Base-by-base conservation (phyloP, 2,797 vertebrate genomes). In the Hypotaenidia philippensis region DNA sequence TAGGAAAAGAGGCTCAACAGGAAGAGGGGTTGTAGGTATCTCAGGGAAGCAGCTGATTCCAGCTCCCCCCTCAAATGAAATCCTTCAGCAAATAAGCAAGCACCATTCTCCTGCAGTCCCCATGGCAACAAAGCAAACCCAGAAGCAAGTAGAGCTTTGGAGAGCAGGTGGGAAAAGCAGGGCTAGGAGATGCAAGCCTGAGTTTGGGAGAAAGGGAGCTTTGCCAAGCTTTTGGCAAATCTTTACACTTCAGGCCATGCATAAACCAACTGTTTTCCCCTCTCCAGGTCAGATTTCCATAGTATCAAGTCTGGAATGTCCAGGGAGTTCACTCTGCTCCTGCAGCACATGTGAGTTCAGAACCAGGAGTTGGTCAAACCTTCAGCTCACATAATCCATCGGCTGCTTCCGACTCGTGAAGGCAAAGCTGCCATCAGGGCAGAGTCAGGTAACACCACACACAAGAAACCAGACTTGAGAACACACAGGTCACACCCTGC, bases 301-400 rank as follows among this genome's bases (percentile, higher is more conserved):
- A n/a, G 38, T 27, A 50, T 15, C 72, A 68, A 68, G 66, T 18
- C 68, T 89, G 53, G 19, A 56, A 9, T 3, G 23, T 44, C 76
- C 80, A 65, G 53, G 75, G 75, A 66, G 64, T 56, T 92, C 89
- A 9, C 69, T 72, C 85, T 93, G 96, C 94, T 76, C 92, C 95
- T 95, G 94, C 94, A 93, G 85, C 93, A 93, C 16, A 1, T 18
- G n/a, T 84, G 87, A 87, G 44, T 94, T 70, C 65, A 70, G 81
- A 80, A 77, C 66, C 83, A 21, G 41, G 36, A 85, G 89, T 7
- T 80, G 90, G 22, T 56, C 70, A 61, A 36, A 23, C 55, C 68
- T 93, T 59, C 83, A 8, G 83, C 77, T 89, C 34, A 1, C 38
- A 26, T 44, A 41, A 25, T 27, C 47, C 86, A 81, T 79, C 11